Conservation (phyloP, 2,113 vertebrate genomes). For the Monarcha castaneiventris region DNA sequence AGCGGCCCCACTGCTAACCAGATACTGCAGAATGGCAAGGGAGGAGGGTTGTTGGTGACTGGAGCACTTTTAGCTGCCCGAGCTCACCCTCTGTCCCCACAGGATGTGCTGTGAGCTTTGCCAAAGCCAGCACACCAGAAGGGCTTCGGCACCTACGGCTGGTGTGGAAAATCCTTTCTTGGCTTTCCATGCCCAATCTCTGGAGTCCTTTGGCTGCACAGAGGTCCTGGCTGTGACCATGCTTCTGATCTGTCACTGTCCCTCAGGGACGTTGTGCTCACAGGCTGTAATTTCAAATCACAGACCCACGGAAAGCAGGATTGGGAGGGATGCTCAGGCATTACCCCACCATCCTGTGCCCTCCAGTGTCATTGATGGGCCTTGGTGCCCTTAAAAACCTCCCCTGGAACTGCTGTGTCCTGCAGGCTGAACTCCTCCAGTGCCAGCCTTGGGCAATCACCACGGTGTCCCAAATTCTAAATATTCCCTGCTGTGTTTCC, state of each 20-base stretch:
- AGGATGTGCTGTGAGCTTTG: accelerated
- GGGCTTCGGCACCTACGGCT: neutral
- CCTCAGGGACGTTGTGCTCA: neutral
- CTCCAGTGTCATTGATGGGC: accelerated
- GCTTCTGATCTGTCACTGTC: neutral
- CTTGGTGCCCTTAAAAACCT: neutral
- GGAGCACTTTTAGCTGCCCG: neutral
- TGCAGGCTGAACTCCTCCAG: accelerated
- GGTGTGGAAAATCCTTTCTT: neutral
- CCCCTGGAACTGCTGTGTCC: neutral
- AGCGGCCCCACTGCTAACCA: accelerated
- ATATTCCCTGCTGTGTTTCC: neutral
- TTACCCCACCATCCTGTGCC: neutral
- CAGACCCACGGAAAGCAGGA: neutral
- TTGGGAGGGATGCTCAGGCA: neutral
- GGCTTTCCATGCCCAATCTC: neutral
- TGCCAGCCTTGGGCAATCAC: neutral
- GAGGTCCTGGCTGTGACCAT: neutral
- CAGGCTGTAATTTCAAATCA: neutral
- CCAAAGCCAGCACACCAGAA: neutral
- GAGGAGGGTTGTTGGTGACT: accelerated
- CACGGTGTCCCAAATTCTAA: neutral
- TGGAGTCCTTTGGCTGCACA: neutral
- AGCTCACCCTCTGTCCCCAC: neutral
- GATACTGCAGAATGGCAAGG: neutral